Percentiles rank a stretch among this genome's conserved stretches.
Conservation (phyloP, 1,140 invertebrate species). For the Trichonephila inaurata region DNA sequence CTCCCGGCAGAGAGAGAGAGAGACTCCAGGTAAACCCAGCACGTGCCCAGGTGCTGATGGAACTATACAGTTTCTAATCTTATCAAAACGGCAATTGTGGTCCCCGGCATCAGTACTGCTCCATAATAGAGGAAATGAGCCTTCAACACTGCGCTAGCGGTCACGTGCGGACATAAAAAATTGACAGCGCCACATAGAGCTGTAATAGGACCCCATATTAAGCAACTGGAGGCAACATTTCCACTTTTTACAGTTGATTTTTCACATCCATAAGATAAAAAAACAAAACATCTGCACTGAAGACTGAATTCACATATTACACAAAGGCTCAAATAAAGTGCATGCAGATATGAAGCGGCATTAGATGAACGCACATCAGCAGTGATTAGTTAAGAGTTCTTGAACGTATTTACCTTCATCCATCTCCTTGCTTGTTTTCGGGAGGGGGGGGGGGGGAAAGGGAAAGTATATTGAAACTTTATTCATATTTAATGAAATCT, state of each 20-base stretch:
- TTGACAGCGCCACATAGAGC: constrained; percentile 13
- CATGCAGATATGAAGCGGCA: no score
- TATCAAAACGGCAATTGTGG: constrained; percentile 69
- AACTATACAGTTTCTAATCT: constrained; percentile 53
- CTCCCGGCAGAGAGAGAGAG: not conserved
- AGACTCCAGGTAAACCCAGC: constrained; percentile 40
- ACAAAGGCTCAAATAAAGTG: no score
- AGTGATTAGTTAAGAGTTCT: no score
- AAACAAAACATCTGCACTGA: no score
- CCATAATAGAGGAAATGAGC: constrained; percentile 54
- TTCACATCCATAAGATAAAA: not conserved
- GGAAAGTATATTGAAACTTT: no score
- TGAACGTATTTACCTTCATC: no score
- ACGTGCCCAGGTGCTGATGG: constrained; percentile 68
- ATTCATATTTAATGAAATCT: no score
- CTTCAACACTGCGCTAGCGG: constrained; percentile 24
- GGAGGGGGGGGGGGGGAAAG: no score
- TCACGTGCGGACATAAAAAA: constrained; percentile 55
- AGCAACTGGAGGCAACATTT: not conserved
- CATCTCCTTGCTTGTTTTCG: no score
- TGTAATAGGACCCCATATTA: not conserved
- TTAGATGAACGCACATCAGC: no score
- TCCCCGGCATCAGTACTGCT: not conserved
- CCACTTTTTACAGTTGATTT: not conserved
- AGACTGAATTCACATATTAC: no score